Percentiles rank a stretch among this genome's conserved stretches.
These are phyloP conservation scores for Microcebus jonahi DNA, from an alignment of 2,113 vertebrate species.

Conservation along the genomic window DNA sequence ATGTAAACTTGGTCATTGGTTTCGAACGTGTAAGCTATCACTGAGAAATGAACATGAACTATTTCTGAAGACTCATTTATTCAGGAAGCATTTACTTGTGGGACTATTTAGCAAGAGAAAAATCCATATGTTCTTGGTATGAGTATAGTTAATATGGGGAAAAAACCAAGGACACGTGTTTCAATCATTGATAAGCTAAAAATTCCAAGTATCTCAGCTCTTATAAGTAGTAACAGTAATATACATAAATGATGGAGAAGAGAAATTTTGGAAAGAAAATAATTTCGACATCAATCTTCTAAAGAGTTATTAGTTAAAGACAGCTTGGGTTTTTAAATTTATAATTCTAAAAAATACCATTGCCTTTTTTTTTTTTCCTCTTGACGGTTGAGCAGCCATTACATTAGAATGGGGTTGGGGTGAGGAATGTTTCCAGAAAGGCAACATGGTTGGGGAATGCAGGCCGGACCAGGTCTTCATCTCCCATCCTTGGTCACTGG, in stretches of 20 bases:
- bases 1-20: constrained; percentile 17
- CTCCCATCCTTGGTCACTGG: background rate
- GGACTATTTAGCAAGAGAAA: constrained; percentile 68
- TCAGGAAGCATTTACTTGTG: constrained; percentile 60
- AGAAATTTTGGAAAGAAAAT: constrained; percentile 47
- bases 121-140: constrained; percentile 40
- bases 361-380: background rate
- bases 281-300: constrained; percentile 60
- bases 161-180: background rate
- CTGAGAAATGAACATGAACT: constrained; percentile 67
- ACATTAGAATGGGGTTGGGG: background rate
- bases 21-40: constrained; percentile 55
- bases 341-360: constrained; percentile 39
- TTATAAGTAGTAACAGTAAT: constrained; percentile 55
- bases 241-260: constrained; percentile 47
- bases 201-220: constrained; percentile 48
- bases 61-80: constrained; percentile 64
- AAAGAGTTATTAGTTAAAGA: constrained; percentile 46
- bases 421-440: background rate
- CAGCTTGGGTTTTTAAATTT: background rate
- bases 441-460: background rate
- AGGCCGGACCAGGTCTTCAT: background rate
- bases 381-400: background rate
- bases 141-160: background rate
- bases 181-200: constrained; percentile 67